Evolutionary conservation across 2,797 vertebrate species (phyloP), one percentile per base, ranked within the genome.

Genomic region (Mus minutoides): DNA sequence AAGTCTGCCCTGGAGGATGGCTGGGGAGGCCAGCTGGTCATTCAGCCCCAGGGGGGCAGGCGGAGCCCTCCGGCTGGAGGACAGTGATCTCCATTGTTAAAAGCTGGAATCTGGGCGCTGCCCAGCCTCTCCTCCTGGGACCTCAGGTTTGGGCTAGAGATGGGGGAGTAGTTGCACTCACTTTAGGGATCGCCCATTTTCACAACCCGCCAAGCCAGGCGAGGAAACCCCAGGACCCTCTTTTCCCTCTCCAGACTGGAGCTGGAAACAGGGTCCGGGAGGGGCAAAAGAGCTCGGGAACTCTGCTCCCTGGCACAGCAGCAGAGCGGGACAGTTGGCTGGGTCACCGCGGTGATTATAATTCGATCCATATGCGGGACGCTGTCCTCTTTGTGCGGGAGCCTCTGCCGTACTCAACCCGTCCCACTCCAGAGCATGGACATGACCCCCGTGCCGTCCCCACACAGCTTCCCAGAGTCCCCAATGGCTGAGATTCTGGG

Each of bases 311-410:
- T 69, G 87, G 89, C 62, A 49, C 73, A 21, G 67, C 82, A 46
- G 86, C 90, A 6, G 6, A 24, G 94, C 92, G 2, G 84, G 71
- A 60, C 60, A 24, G 88, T 92, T 80, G 82, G 69, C 37, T 40
- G 69, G 96, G 96, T 95, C 84, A 80, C 96, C 62, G 95, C 93
- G 16, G 73, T 75, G 71, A 21, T 83, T 87, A 75, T 98, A 98
- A 98, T 98, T 88, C 96, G 97, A 98, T 97, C 98, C 98, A 97
- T 97, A 97, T 98, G 98, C 98, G 97, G 97, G 3, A 86, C 85
- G 54, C 96, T 73, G 95, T 97, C 97, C 94, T 96, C 98, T 98
- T 98, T 98, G 98, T 98, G 98, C 98, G 88, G 94, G 87, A 91
- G 95, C 95, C 94, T 88, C 96, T 94, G 92, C 90, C 95, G 54